Conservation (phyloP, 2,888 invertebrate species). For the Xylophagus ater region DNA sequence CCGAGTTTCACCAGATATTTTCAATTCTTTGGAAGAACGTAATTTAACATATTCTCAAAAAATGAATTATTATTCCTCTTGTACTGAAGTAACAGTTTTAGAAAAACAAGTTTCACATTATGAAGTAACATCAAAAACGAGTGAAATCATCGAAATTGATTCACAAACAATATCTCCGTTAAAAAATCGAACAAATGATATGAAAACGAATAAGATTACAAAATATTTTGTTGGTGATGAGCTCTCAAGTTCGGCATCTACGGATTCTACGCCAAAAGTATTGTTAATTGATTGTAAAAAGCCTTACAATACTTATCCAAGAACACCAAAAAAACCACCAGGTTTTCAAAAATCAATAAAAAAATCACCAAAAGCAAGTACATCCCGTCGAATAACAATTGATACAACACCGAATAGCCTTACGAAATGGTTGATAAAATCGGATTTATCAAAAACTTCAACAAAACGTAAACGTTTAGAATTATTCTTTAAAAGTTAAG, state of each 20-base stretch:
- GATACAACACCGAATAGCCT: slow-evolving; percentile 8
- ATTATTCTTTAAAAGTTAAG: slow-evolving; percentile 11
- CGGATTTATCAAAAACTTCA: slow-evolving; percentile 2
- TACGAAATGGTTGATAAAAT: slow-evolving; percentile 14
- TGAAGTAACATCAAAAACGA: too few relatives aligned
- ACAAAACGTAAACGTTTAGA: slow-evolving; percentile 12
- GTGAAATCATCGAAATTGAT: too few relatives aligned
- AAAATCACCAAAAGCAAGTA: slow-evolving; percentile 4
- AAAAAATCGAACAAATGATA: slow-evolving; percentile 13
- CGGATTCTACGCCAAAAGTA: too few relatives aligned
- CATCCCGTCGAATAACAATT: neutral
- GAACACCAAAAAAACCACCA: slow-evolving; percentile 2
- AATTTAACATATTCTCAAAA: too few relatives aligned
- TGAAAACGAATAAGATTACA: slow-evolving; percentile 27
- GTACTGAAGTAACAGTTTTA: too few relatives aligned
- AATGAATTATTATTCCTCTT: too few relatives aligned
- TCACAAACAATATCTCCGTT: slow-evolving; percentile 28
- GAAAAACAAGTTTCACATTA: too few relatives aligned
- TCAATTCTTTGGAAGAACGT: too few relatives aligned
- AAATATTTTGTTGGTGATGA: slow-evolving; percentile 29
- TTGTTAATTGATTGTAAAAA: too few relatives aligned
- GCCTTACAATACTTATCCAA: too few relatives aligned
- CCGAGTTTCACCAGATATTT: too few relatives aligned
- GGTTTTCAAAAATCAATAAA: neutral
- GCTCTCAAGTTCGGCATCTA: too few relatives aligned